Evolutionary conservation across 2,888 invertebrate genomes (phyloP), one percentile per base, ranked within the genome.

Genomic region (Corythucha ciliata): DNA sequence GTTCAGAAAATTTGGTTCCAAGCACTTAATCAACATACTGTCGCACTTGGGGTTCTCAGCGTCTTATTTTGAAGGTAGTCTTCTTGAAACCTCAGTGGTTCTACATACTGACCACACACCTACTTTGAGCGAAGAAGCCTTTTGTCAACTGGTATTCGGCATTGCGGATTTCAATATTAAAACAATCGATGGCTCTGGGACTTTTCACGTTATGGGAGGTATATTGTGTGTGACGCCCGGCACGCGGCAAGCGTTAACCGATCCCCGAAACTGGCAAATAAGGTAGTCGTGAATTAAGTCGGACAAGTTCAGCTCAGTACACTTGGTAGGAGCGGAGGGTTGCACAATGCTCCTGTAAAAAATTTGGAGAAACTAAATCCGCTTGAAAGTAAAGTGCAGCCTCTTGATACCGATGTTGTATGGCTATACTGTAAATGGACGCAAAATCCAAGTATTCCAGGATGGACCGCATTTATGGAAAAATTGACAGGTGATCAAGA

Each of bases 1-100:
- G 21, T 54, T 57, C 39, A 51, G 53, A 52, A 48, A 53, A 25
- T 54, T 53, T 48, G 57, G 54, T 48, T 53, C 49, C 25, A 53
- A 39, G 37, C 54, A 50, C 39, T 25, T 54, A 2, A 32, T 44
- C 18, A 42, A 44, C 16, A 37, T 50, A 18, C 27, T 45, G 18
- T 45, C 49, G 39, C 37, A 20, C 16, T 41, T 56, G 22, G 53
- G 54, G 10, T 49, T 50, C 44, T 53, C 42, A 27, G 25, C 52
- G 16, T 52, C 47, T 20, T 57, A 57, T 39, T 18, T 42, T 18
- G 54, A 59, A 52, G 52, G 49, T 21, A 16, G 21, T 26, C 29
- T 18, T 16, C 51, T 53, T 27, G 57, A 59, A 53, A 33, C 21
- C 20, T 57, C 58, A 24, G 48, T 40, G 22, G 40, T 56, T 20